A percentile compares a stretch with the other conserved stretches of the same genome.
Evolutionary conservation across 2,113 vertebrate species (phyloP).

Genomic region (Maccullochella peelii): DNA sequence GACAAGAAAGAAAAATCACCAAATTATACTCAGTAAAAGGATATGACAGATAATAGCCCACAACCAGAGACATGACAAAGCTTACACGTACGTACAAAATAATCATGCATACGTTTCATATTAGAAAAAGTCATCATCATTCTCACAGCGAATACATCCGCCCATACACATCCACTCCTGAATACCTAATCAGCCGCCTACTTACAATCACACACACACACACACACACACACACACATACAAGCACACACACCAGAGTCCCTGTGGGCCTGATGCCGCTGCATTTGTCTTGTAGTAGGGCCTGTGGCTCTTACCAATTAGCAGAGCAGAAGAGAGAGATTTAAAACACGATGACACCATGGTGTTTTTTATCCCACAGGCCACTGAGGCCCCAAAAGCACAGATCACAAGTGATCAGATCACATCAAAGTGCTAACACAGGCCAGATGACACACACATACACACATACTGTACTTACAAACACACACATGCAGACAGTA

Average conservation of each 20-base stretch:
- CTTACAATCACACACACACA: slow-evolving; percentile 37
- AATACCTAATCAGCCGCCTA: slow-evolving; percentile 68
- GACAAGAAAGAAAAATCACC: slow-evolving; percentile 31
- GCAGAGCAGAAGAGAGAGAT: slow-evolving; percentile 80
- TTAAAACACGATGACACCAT: slow-evolving; percentile 79
- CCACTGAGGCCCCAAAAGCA: slow-evolving; percentile 71
- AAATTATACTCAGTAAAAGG: slow-evolving; percentile 37
- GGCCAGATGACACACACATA: slow-evolving; percentile 58
- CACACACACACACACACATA: background rate
- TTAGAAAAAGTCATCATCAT: slow-evolving; percentile 62
- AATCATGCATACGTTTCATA: slow-evolving; percentile 54
- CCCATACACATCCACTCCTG: slow-evolving; percentile 50
- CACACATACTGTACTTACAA: slow-evolving; percentile 33
- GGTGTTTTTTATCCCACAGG: slow-evolving; percentile 76
- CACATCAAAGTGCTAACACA: slow-evolving; percentile 76
- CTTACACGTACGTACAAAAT: slow-evolving; percentile 35
- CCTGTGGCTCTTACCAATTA: slow-evolving; percentile 79
- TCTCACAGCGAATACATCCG: slow-evolving; percentile 38
- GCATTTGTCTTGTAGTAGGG: slow-evolving; percentile 72
- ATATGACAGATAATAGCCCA: slow-evolving; percentile 59
- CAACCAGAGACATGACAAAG: slow-evolving; percentile 46
- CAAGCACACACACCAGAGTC: slow-evolving; percentile 32
- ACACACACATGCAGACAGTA: slow-evolving; percentile 18
- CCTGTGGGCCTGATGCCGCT: slow-evolving; percentile 58
- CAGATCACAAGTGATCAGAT: slow-evolving; percentile 79